Conservation (phyloP, 1,140 invertebrate genomes). For the Eubasilissa regina region DNA sequence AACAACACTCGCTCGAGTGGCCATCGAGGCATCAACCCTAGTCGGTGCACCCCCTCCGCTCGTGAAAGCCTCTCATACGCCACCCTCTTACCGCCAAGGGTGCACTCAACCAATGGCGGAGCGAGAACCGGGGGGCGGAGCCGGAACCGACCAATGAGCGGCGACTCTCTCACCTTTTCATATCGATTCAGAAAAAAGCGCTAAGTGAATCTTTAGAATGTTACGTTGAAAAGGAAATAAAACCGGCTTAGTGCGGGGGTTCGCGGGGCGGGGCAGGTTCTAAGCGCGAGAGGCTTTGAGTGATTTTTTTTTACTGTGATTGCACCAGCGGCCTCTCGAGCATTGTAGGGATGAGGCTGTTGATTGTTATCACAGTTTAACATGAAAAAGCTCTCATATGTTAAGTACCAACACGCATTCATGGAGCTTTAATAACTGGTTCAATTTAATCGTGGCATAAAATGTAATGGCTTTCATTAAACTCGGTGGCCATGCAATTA, state of each 20-base stretch:
- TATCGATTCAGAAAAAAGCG: constrained; percentile 59
- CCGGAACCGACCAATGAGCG: constrained; percentile 45
- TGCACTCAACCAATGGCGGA: constrained; percentile 51
- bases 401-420: constrained; percentile 13
- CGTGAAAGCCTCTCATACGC: constrained; percentile 35
- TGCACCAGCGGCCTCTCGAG: constrained; percentile 1
- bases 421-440: constrained; percentile 8
- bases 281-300: constrained; percentile 35
- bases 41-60: constrained; percentile 50
- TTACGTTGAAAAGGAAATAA: constrained; percentile 12
- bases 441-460: neutral
- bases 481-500: too few species aligned
- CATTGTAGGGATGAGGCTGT: constrained; percentile 1
- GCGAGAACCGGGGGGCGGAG: constrained; percentile 33
- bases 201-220: constrained; percentile 51
- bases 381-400: constrained; percentile 31
- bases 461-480: neutral
- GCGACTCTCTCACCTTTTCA: constrained; percentile 47
- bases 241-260: neutral
- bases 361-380: constrained; percentile 39
- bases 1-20: constrained; percentile 70
- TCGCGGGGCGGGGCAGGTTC: constrained; percentile 16
- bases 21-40: constrained; percentile 58
- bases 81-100: constrained; percentile 42
- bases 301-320: constrained; percentile 36